phyloP scores from a whole-genome alignment of 2,113 vertebrate genomes.

The Trematomus loennbergii region DNA sequence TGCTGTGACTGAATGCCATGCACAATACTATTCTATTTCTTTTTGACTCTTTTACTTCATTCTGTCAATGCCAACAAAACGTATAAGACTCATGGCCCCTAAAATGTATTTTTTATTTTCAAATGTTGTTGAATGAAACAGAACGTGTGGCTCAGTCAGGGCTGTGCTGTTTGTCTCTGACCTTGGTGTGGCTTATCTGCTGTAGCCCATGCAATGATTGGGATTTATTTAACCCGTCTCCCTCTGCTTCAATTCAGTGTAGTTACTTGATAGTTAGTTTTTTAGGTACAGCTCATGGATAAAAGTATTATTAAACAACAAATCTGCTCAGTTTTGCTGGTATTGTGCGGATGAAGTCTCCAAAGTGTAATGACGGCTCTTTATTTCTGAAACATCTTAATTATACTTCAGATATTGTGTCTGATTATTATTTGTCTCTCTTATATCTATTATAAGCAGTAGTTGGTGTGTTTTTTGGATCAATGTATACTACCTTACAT shows the following conservation, averaged over 20 bases:
- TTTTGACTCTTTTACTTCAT: background rate
- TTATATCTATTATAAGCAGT: background rate
- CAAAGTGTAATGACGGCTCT: background rate
- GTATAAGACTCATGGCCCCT: too few species aligned
- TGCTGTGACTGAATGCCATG: background rate
- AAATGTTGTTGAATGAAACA: too few species aligned
- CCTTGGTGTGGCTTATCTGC: constrained; percentile 6
- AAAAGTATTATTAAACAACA: background rate
- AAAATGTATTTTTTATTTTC: too few species aligned
- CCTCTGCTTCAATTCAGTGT: background rate
- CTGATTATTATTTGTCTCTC: background rate
- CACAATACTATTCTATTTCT: background rate
- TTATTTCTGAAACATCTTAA: background rate
- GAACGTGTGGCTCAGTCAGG: too few species aligned
- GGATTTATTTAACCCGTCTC: background rate
- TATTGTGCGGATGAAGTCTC: background rate
- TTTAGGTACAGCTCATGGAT: background rate
- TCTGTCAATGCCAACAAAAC: background rate
- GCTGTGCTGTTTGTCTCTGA: background rate
- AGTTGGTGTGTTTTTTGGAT: background rate
- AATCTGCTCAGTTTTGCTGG: background rate
- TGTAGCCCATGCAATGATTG: background rate
- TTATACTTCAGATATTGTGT: background rate
- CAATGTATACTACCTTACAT: background rate
- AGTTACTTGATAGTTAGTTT: background rate